Conservation (phyloP, 2,888 invertebrate genomes). For the Autographa pulchrina region DNA sequence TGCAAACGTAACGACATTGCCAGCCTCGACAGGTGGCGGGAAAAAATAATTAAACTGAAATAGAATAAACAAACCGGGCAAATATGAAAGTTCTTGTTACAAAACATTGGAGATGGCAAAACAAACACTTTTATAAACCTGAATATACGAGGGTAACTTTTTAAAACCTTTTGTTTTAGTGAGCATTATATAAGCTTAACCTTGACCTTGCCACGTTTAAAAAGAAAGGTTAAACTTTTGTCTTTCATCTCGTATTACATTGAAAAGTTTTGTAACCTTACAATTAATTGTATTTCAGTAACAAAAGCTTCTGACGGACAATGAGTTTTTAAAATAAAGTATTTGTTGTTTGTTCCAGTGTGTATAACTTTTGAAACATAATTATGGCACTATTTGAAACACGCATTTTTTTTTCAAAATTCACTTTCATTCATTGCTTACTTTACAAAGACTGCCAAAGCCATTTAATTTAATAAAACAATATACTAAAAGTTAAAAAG, state of each 20-base stretch:
- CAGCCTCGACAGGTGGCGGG: constrained; percentile 6
- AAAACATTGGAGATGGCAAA: not conserved
- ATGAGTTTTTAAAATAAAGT: no score
- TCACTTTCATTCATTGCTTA: no score
- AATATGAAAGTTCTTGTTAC: constrained; percentile 3
- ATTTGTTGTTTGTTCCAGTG: no score
- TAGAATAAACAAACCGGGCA: not conserved
- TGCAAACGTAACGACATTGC: constrained; percentile 21
- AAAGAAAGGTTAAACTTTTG: not conserved
- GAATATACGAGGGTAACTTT: not conserved
- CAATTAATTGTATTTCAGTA: not conserved
- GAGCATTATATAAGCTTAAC: not conserved
- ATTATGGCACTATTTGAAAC: no score
- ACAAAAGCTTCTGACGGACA: no score
- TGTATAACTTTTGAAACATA: no score
- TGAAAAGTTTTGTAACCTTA: not conserved
- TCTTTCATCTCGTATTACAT: not conserved
- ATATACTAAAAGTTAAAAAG: no score
- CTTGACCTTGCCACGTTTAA: not conserved
- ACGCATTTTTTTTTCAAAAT: no score
- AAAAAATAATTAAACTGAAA: constrained; percentile 20
- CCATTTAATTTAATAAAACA: no score
- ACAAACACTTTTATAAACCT: not conserved
- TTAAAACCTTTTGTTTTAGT: not conserved
- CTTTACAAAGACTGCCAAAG: no score